These are phyloP conservation scores for Rallus crepitans DNA, from an alignment of 2,797 vertebrate genomes.

Conservation along the genomic window DNA sequence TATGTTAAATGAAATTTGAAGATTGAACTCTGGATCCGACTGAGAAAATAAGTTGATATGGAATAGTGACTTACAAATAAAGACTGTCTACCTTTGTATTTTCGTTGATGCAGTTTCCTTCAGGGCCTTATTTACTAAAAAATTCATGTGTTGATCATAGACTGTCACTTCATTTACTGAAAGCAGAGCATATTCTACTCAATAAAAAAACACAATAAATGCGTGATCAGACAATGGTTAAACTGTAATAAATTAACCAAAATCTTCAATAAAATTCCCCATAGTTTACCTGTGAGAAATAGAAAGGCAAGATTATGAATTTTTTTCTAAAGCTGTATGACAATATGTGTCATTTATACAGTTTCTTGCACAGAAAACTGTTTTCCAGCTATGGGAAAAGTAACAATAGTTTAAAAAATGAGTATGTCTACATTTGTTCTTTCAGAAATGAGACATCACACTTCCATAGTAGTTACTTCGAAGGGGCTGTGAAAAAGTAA, in stretches of 20 bases:
- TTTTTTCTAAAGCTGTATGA: background rate
- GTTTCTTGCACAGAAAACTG: background rate
- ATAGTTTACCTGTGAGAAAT: background rate
- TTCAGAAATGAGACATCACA: constrained; percentile 16
- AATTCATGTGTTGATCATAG: background rate
- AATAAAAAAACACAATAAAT: background rate
- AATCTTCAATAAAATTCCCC: background rate
- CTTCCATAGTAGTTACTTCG: constrained; percentile 29
- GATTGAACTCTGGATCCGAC: background rate
- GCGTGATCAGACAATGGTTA: background rate
- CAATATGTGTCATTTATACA: background rate
- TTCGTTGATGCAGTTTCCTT: background rate
- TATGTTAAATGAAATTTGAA: background rate
- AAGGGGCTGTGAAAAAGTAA: constrained; percentile 64
- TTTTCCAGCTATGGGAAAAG: background rate
- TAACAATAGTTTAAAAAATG: background rate
- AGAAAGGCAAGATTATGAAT: background rate
- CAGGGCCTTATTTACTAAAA: background rate
- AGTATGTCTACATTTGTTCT: background rate
- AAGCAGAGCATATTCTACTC: background rate
- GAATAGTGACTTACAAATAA: background rate
- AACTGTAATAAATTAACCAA: background rate
- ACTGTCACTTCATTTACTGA: background rate
- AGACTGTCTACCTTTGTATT: background rate
- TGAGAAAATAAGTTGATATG: background rate